Base-by-base conservation (phyloP, 1,140 invertebrate species). In the Trichonephila inaurata region DNA sequence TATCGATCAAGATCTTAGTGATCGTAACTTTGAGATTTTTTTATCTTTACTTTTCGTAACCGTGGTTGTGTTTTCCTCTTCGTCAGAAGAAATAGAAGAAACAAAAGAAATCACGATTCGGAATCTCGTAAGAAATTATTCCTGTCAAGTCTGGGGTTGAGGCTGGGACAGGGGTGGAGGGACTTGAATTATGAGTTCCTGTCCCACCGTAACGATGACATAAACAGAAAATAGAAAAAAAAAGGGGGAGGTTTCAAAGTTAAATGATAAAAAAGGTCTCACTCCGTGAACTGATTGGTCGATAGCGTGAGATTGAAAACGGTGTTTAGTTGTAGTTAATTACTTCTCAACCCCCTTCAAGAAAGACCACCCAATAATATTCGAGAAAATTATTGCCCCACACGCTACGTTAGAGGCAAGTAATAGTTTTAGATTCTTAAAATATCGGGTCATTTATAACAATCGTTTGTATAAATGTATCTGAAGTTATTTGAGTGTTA, bases 191-290 rank as follows among this genome's bases (percentile, higher is more conserved):
- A 77, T 77, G 72, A 40, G 72, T 77, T 77, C 72, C 72, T 77
- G 72, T 77, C 72, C 28, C 5, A 40, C 72, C 33, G 28, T 77
- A 77, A 77, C 72, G 72, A 77, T 77, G 72, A 77, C 72, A 77
- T 40, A 77, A 33, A 77, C 28, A 77, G 72, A 40, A 28, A 18
- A 0, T 16, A 40, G 28, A 64, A 64, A 18, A 64, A 66, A n/a
- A 28, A 28, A 24, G n/a, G 72, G 72, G 3, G 69, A 33, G 69
- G 24, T 14, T 4, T 28, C 33, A 28, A 33, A 77, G 33, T 77
- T 77, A 77, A 77, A 40, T 40, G 24, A 40, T 51, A 40, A 77
- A 28, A 33, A 18, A 40, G 1, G 28, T 40, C 16, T 40, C 72
- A 16, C 28, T 24, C 69, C 28, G 5, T 72, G 12, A 12, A 6